Conservation (phyloP, 2,888 invertebrate species). For the Melieria omissa region DNA sequence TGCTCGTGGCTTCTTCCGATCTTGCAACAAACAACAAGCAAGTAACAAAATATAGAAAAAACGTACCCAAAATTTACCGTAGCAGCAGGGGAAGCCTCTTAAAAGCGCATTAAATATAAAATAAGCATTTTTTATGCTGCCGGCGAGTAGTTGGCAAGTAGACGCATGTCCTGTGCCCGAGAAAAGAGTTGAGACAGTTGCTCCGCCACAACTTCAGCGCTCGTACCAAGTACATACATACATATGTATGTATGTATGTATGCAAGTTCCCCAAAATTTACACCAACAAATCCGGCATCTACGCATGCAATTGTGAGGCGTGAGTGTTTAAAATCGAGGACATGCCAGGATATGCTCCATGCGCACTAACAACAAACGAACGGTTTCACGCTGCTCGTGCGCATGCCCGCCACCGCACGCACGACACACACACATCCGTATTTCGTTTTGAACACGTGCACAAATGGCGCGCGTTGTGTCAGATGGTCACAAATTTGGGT, state of each 20-base stretch:
- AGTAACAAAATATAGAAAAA: constrained; percentile 11
- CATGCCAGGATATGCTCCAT: too few relatives aligned
- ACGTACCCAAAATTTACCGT: constrained; percentile 13
- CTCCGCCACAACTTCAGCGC: constrained; percentile 21
- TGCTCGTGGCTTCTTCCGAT: constrained; percentile 26
- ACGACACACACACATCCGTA: constrained; percentile 4
- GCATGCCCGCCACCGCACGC: too few relatives aligned
- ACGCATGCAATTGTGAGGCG: too few relatives aligned
- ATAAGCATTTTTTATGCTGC: background rate
- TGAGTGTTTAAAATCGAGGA: too few relatives aligned
- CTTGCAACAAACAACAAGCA: background rate
- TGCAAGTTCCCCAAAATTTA: too few relatives aligned
- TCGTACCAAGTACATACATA: background rate
- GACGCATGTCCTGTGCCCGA: constrained; percentile 14
- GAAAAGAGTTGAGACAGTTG: constrained; percentile 27
- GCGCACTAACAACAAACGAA: too few relatives aligned
- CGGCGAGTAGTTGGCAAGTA: background rate
- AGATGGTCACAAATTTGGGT: constrained; percentile 27
- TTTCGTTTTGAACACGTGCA: constrained; percentile 45
- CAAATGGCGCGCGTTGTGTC: constrained; percentile 36
- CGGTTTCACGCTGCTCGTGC: too few relatives aligned
- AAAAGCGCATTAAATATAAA: constrained; percentile 31
- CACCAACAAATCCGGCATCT: too few relatives aligned
- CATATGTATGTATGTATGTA: background rate
- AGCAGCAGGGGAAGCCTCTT: constrained; percentile 36